Evolutionary conservation across 1,140 invertebrate species (phyloP).

Genomic region (Gyrodactylus bullatarudis): DNA sequence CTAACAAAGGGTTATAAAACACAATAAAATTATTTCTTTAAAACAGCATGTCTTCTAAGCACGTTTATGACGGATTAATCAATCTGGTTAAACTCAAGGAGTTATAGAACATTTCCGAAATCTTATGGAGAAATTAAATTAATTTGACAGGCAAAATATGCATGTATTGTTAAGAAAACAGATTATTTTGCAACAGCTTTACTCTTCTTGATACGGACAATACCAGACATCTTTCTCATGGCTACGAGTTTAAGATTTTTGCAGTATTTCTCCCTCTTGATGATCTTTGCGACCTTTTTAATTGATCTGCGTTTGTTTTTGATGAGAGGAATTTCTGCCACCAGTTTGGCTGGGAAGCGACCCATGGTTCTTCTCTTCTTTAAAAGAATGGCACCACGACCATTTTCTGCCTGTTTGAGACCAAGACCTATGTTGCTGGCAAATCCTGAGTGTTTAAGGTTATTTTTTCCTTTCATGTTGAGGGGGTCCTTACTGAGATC

Average conservation of each 20-base stretch:
- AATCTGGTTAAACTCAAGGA: too few relatives aligned
- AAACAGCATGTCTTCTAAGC: too few relatives aligned
- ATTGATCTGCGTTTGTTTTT: neutral
- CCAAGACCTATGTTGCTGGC: neutral
- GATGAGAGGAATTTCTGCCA: neutral
- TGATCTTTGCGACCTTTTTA: neutral
- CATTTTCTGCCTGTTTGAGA: neutral
- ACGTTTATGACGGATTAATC: too few relatives aligned
- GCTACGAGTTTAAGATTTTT: neutral
- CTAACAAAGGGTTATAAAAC: too few relatives aligned
- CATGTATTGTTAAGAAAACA: too few relatives aligned
- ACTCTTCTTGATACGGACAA: neutral
- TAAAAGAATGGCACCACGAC: neutral
- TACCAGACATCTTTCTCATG: neutral
- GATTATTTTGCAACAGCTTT: too few relatives aligned
- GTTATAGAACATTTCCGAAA: too few relatives aligned
- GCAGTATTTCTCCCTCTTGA: neutral
- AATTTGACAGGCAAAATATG: too few relatives aligned
- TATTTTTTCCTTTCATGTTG: neutral
- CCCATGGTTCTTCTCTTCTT: neutral
- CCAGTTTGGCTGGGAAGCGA: neutral
- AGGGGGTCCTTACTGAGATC: neutral
- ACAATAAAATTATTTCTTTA: too few relatives aligned
- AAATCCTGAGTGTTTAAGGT: neutral
- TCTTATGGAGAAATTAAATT: too few relatives aligned